Conservation (phyloP, 2,797 vertebrate species). For the Odontamblyopus rebecca region DNA sequence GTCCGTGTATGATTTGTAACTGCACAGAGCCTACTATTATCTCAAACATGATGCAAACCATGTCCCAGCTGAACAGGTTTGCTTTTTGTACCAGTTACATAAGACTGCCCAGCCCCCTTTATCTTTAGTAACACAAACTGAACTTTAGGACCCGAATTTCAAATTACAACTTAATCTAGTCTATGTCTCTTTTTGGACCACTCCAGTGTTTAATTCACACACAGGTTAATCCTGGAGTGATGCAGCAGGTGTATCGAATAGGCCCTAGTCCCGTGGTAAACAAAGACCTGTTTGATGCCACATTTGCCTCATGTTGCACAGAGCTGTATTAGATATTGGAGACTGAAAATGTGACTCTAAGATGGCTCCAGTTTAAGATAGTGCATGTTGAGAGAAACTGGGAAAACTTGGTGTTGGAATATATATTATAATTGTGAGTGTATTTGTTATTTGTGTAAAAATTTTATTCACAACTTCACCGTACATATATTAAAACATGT, state of each 20-base stretch:
- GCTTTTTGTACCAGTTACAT: constrained; percentile 24
- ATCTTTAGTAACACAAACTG: constrained; percentile 19
- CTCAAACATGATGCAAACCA: not conserved
- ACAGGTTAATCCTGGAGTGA: constrained; percentile 19
- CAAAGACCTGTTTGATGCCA: constrained; percentile 54
- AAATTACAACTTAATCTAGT: not conserved
- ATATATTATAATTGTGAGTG: not conserved
- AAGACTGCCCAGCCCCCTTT: constrained; percentile 16
- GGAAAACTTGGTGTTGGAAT: not conserved
- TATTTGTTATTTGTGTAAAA: not conserved
- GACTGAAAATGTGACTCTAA: constrained; percentile 6
- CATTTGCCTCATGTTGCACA: constrained; percentile 26
- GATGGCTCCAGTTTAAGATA: not conserved
- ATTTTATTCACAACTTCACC: too few species aligned
- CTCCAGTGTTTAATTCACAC: not conserved
- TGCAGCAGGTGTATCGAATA: constrained; percentile 38
- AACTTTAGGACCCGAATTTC: not conserved
- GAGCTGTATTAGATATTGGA: constrained; percentile 21
- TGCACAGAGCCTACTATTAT: not conserved
- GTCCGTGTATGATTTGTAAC: not conserved
- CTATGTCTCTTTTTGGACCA: not conserved
- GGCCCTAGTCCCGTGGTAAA: constrained; percentile 37
- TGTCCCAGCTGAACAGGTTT: constrained; percentile 4
- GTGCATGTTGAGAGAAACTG: not conserved
- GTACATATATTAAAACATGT: too few species aligned